Evolutionary conservation across 2,113 vertebrate species (phyloP).

Genomic region (Herpetotheres cachinnans): DNA sequence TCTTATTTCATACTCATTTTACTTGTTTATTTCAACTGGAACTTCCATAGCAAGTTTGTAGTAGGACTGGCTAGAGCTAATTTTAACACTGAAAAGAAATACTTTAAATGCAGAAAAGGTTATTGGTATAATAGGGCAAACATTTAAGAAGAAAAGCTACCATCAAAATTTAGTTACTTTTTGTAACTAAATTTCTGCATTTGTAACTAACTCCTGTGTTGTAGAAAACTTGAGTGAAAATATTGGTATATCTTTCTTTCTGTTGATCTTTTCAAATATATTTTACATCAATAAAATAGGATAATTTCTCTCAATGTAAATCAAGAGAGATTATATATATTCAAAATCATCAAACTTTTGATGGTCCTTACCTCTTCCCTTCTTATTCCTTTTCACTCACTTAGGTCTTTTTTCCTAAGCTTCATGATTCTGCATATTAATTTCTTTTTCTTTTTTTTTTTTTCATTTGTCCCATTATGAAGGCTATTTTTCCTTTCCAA

Average conservation of each 20-base stretch:
- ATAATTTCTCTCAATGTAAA: background rate
- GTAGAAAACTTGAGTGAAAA: background rate
- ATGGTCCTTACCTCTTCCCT: background rate
- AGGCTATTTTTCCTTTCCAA: background rate
- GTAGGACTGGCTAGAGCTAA: background rate
- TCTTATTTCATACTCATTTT: background rate
- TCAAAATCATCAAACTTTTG: background rate
- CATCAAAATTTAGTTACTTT: background rate
- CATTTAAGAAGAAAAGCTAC: background rate
- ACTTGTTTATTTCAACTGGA: background rate
- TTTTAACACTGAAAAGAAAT: background rate
- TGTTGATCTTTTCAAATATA: background rate
- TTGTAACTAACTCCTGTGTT: background rate
- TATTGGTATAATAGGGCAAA: background rate
- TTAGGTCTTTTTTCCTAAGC: background rate
- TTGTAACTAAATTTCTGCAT: background rate
- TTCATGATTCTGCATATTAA: background rate
- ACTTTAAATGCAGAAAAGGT: background rate
- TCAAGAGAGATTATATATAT: background rate
- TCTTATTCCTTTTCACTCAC: background rate
- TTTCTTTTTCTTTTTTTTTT: background rate
- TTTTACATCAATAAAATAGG: background rate
- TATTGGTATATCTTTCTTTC: background rate
- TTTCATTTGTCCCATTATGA: background rate
- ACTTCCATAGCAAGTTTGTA: background rate